These are phyloP conservation scores for Papilio glaucus DNA, from an alignment of 1,140 invertebrate species.

Conservation along the genomic window DNA sequence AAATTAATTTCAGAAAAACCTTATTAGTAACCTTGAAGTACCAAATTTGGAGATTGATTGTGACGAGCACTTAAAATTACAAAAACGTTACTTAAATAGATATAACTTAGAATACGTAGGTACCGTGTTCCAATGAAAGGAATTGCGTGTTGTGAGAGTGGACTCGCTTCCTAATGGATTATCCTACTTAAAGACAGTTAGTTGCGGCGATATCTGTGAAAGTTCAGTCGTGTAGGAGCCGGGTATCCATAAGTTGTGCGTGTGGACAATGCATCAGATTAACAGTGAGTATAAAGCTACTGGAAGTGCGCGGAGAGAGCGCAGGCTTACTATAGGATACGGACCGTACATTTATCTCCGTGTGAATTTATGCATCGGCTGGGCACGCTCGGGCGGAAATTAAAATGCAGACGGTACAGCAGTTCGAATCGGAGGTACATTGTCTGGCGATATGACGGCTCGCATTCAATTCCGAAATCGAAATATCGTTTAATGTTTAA, in stretches of 20 bases:
- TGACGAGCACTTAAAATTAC: no score
- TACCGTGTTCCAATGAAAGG: background rate
- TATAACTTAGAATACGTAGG: background rate
- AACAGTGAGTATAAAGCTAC: slow-evolving; percentile 6
- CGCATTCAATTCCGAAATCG: slow-evolving; percentile 27
- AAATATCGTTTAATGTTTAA: slow-evolving; percentile 28
- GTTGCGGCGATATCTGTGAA: slow-evolving; percentile 25
- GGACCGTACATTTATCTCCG: slow-evolving; percentile 23
- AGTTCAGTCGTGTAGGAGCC: slow-evolving; percentile 5
- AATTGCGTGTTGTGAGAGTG: background rate
- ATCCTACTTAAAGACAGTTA: slow-evolving; percentile 18
- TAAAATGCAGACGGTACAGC: slow-evolving; percentile 29
- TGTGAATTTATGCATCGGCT: slow-evolving; percentile 23
- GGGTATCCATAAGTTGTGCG: slow-evolving; percentile 32
- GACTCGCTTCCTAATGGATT: background rate
- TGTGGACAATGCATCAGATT: slow-evolving; percentile 32
- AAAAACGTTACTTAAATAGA: no score
- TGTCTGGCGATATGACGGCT: slow-evolving; percentile 13
- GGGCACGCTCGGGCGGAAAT: slow-evolving; percentile 27
- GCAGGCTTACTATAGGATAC: background rate
- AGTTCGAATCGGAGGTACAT: background rate
- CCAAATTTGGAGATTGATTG: no score
- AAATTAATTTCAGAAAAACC: no score
- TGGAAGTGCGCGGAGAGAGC: slow-evolving; percentile 26
- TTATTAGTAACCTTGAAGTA: no score